phyloP scores from a whole-genome alignment of 1,140 invertebrate species.

The Pseudachorutes palmiensis region DNA sequence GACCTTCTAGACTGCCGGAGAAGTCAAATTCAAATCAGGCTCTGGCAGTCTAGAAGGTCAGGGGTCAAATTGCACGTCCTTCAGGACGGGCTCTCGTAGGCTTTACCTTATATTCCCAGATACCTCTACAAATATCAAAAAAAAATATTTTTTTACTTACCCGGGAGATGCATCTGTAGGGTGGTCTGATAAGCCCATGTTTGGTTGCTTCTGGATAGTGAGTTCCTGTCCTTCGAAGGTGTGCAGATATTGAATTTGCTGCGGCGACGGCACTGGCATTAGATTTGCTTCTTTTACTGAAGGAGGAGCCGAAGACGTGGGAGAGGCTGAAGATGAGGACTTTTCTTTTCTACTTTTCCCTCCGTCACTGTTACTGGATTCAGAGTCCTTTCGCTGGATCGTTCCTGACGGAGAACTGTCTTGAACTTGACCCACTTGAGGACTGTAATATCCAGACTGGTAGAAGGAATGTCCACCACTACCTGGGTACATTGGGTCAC shows the following conservation, averaged over 20 bases:
- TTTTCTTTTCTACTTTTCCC: conserved; percentile 38
- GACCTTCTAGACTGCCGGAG: no score
- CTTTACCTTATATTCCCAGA: no score
- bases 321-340: conserved; percentile 38
- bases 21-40: no score
- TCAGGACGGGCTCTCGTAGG: no score
- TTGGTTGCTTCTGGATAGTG: conserved; percentile 92
- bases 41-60: no score
- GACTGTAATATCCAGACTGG: conserved; percentile 35
- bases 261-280: conserved; percentile 91
- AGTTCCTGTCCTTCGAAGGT: conserved; percentile 92
- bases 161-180: conserved; percentile 41
- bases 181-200: conserved; percentile 71
- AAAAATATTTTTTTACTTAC: conserved; percentile 27
- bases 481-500: conserved; percentile 31
- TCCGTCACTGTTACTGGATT: conserved; percentile 38
- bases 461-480: conserved; percentile 31
- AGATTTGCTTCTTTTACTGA: conserved; percentile 72
- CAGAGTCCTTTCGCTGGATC: conserved; percentile 38
- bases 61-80: no score
- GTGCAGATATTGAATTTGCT: conserved; percentile 91
- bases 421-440: conserved; percentile 35
- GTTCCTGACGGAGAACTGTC: conserved; percentile 30
- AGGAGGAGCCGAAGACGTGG: conserved; percentile 36
- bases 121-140: not conserved